Evolutionary conservation across 1,140 invertebrate genomes (phyloP).

Genomic region (Cyclargus thomasi): DNA sequence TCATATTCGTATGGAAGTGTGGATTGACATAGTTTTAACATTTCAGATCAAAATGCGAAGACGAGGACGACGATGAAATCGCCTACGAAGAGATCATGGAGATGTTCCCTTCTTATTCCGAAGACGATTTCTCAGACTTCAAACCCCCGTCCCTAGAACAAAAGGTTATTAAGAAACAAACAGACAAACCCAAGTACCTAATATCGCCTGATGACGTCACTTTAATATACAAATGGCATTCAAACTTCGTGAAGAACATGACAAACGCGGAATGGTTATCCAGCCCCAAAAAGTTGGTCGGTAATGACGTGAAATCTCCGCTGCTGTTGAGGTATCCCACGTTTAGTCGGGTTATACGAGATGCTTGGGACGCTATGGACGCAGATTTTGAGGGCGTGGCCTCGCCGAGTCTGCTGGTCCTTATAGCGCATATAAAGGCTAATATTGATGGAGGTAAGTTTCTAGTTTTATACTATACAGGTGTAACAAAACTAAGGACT

Average conservation of each 20-base stretch:
- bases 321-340: constrained; percentile 78
- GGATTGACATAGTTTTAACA: no score
- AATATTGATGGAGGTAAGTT: constrained; percentile 65
- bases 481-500: no score
- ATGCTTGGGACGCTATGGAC: constrained; percentile 67
- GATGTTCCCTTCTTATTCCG: constrained; percentile 86
- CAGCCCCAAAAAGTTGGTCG: constrained; percentile 45
- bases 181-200: constrained; percentile 42
- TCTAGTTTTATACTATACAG: neutral
- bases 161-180: constrained; percentile 38
- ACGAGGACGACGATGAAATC: constrained; percentile 84
- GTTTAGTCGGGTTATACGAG: constrained; percentile 73
- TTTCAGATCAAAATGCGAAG: constrained; percentile 76
- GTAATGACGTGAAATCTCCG: constrained; percentile 74
- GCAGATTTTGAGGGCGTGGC: constrained; percentile 72
- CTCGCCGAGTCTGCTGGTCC: constrained; percentile 74
- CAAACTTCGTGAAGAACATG: constrained; percentile 75
- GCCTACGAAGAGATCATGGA: constrained; percentile 81
- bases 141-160: constrained; percentile 61
- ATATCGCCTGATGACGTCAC: constrained; percentile 78
- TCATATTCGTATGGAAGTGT: no score
- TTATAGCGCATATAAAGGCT: constrained; percentile 57
- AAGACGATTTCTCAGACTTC: constrained; percentile 82
- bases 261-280: constrained; percentile 77
- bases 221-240: constrained; percentile 78